A percentile compares a stretch with the other conserved stretches of the same genome.
Conservation (phyloP, 2,113 vertebrate genomes). For the Amblyopsis rosae region DNA sequence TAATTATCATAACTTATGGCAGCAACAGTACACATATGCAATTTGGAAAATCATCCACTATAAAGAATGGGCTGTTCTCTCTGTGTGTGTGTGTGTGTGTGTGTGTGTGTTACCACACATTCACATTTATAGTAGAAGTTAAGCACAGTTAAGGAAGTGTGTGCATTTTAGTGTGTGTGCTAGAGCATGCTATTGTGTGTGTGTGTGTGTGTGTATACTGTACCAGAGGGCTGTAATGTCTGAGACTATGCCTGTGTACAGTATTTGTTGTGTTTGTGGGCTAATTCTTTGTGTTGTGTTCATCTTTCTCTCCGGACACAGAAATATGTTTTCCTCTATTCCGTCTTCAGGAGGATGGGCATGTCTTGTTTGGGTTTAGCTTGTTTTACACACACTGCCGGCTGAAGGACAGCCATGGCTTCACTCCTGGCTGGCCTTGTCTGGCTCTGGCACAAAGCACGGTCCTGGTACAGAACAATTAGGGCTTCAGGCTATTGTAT, state of each 20-base stretch:
- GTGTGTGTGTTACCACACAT: neutral
- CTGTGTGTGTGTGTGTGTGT: neutral
- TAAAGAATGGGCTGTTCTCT: neutral
- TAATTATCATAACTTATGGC: slow-evolving; percentile 27
- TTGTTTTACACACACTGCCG: slow-evolving; percentile 51
- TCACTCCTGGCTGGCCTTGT: slow-evolving; percentile 59
- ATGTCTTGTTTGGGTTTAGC: slow-evolving; percentile 74
- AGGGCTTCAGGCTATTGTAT: slow-evolving; percentile 34
- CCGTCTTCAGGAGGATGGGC: slow-evolving; percentile 30
- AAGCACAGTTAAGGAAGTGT: neutral
- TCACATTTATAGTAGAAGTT: neutral
- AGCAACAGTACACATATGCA: slow-evolving; percentile 5
- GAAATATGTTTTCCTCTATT: no score
- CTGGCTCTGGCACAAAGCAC: slow-evolving; percentile 44
- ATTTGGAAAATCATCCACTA: slow-evolving; percentile 45
- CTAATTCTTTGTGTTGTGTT: no score
- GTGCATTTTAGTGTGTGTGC: neutral
- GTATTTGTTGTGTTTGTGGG: no score
- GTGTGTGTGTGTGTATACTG: neutral
- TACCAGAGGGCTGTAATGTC: slow-evolving; percentile 55
- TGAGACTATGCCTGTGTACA: no score
- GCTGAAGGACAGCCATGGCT: slow-evolving; percentile 68
- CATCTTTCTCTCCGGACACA: no score
- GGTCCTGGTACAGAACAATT: slow-evolving; percentile 48
- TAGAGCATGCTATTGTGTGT: neutral